A percentile compares a stretch with the other conserved stretches of the same genome.
Conservation (phyloP, 1,140 invertebrate genomes). For the Andrena cerasifolii region DNA sequence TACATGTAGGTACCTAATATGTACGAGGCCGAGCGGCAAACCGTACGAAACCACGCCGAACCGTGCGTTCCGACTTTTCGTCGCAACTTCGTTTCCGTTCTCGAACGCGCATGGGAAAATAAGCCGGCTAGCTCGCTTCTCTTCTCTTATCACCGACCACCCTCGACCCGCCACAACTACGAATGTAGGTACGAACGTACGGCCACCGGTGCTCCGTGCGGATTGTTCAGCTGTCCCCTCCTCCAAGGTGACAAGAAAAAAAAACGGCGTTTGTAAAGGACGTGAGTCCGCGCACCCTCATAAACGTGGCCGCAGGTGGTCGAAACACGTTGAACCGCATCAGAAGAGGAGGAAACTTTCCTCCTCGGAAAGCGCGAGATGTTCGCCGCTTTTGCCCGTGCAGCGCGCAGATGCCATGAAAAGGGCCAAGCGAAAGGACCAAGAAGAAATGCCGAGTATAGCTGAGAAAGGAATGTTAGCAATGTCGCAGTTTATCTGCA, state of each 20-base stretch:
- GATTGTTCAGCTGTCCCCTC: slow-evolving; percentile 69
- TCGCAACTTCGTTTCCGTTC: slow-evolving; percentile 70
- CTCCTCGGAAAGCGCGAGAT: neutral
- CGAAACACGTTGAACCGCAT: neutral
- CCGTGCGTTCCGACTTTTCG: slow-evolving; percentile 24
- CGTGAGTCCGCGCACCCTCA: slow-evolving; percentile 9
- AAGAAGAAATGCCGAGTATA: slow-evolving; percentile 22
- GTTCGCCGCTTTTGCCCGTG: no score
- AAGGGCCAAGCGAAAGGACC: neutral
- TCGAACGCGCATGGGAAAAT: slow-evolving; percentile 70
- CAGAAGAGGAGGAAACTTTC: neutral
- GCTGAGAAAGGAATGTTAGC: slow-evolving; percentile 61
- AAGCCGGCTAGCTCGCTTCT: slow-evolving; percentile 67
- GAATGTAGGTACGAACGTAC: neutral
- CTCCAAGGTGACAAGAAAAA: slow-evolving; percentile 31
- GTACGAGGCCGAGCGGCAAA: slow-evolving; percentile 25
- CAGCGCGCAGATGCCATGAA: no score
- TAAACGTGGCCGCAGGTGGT: slow-evolving; percentile 44
- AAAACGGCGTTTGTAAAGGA: slow-evolving; percentile 57
- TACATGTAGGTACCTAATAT: no score
- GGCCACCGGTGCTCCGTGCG: neutral
- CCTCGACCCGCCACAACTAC: slow-evolving; percentile 43
- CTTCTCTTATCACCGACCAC: slow-evolving; percentile 70
- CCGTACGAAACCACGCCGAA: slow-evolving; percentile 25
- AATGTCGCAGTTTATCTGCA: slow-evolving; percentile 77